Conservation (phyloP, 2,797 vertebrate genomes). For the Oreonectes daqikongensis region DNA sequence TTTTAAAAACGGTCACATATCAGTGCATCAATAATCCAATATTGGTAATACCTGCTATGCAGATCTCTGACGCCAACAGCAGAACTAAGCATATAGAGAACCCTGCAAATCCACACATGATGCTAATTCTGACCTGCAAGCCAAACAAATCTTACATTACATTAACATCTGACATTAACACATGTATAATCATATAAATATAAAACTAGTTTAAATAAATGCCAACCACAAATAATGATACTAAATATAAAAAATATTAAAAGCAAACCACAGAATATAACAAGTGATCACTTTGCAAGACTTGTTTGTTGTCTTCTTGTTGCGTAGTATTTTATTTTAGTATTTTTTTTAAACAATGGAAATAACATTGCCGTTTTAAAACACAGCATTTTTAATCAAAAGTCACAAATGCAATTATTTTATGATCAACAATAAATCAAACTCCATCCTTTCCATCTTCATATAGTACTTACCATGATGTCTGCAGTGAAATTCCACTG, state of each 20-base stretch:
- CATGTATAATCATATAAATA: not conserved
- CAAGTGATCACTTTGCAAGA: not conserved
- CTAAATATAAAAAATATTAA: not conserved
- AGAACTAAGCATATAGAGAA: slow-evolving; percentile 59
- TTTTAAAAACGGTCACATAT: not conserved
- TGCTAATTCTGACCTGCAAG: slow-evolving; percentile 56
- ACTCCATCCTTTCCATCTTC: not conserved
- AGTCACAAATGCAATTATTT: not conserved
- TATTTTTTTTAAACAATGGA: too few species aligned
- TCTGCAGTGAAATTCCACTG: slow-evolving; percentile 21
- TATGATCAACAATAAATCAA: not conserved
- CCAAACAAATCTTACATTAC: slow-evolving; percentile 26
- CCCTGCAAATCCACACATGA: slow-evolving; percentile 56
- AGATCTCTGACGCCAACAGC: slow-evolving; percentile 61
- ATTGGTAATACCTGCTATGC: slow-evolving; percentile 69
- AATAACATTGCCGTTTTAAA: too few species aligned
- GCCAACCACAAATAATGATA: not conserved
- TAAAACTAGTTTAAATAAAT: not conserved
- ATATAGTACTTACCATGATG: slow-evolving; percentile 36
- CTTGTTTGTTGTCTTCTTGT: not conserved
- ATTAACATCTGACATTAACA: too few species aligned
- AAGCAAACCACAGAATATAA: not conserved
- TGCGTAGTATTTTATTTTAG: not conserved
- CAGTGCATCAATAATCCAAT: not conserved
- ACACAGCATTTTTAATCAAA: too few species aligned